Base-by-base conservation (phyloP, 2,113 vertebrate species). In the Anoura caudifer region DNA sequence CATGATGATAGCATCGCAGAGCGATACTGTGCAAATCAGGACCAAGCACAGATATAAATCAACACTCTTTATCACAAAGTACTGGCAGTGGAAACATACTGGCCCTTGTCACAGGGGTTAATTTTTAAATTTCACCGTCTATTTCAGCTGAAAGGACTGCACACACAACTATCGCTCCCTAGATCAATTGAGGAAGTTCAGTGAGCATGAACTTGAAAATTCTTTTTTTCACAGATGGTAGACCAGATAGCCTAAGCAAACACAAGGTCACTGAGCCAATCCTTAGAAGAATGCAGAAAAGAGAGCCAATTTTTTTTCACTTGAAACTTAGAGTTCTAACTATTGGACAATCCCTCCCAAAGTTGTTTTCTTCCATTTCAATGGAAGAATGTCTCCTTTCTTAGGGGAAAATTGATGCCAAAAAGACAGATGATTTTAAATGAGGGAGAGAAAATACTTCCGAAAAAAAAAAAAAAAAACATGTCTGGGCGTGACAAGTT, bases 401-500 rank as follows among this genome's bases (percentile, higher is more conserved):
- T 94, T 84, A 93, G 97, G 95, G 87, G 47, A 90, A 90, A 96
- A 95, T 91, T 31, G 45, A 97, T 96, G 61, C 52, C 95, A 50
- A 80, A 79, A 79, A 73, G 56, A 91, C 45, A 97, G 94, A 43
- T 97, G 97, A 97, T 97, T 96, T 83, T 52, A 93, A 87, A 65
- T 0, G 0, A 41, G 87, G 56, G 50, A 95, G 67, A 85, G 52
- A 96, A 92, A 86, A 84, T 0, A 4, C 24, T 67, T 86, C 77
- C 87, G 56, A 59, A 95, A 52, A 52, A 52, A 47, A 52, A 52
- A 52, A 47, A 73, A 95, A 79, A 76, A 85, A 70, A 97, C 65
- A 36, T 95, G 95, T 96, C 84, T 96, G 79, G 70, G 0, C 76
- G 76, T 92, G 97, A 94, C 87, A 65, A 90, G 96, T 98, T 98